Conservation (phyloP, 2,888 invertebrate genomes). For the Hydrotaea cyrtoneurina region DNA sequence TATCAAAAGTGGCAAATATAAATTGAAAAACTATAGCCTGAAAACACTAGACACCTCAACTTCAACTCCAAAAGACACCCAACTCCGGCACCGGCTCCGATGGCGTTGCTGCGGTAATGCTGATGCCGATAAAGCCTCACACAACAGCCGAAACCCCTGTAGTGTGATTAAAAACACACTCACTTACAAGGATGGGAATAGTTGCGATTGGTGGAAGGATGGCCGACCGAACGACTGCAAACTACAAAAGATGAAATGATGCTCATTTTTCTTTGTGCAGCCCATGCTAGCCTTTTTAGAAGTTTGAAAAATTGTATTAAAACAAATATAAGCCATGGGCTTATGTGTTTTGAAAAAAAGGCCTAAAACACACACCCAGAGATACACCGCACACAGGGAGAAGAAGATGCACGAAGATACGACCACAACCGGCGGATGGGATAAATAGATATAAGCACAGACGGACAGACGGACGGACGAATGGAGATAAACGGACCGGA, state of each 20-base stretch:
- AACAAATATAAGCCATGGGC: conserved; percentile 65
- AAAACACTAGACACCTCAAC: conserved; percentile 62
- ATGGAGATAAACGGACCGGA: not conserved
- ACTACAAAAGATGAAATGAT: conserved; percentile 47
- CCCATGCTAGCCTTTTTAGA: conserved; percentile 40
- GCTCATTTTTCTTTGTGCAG: conserved; percentile 57
- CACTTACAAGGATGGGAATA: conserved; percentile 30
- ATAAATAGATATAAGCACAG: conserved; percentile 14
- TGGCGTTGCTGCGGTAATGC: conserved; percentile 7
- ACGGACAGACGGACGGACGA: not conserved
- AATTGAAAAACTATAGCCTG: conserved; percentile 68
- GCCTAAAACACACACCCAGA: not conserved
- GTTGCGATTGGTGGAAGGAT: not conserved
- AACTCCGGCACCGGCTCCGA: conserved; percentile 1
- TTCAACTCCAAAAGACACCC: conserved; percentile 16
- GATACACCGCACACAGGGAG: not conserved
- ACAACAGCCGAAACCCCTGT: conserved; percentile 54
- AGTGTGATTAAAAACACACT: conserved; percentile 63
- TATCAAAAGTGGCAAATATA: conserved; percentile 68
- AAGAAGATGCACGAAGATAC: conserved; percentile 2
- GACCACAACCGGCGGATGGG: not conserved
- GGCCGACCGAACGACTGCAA: not conserved
- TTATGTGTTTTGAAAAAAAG: conserved; percentile 36
- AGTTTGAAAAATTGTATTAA: conserved; percentile 61
- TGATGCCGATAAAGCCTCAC: conserved; percentile 15